These are phyloP conservation scores for Gobius niger DNA, from an alignment of 2,113 vertebrate genomes.

Conservation along the genomic window DNA sequence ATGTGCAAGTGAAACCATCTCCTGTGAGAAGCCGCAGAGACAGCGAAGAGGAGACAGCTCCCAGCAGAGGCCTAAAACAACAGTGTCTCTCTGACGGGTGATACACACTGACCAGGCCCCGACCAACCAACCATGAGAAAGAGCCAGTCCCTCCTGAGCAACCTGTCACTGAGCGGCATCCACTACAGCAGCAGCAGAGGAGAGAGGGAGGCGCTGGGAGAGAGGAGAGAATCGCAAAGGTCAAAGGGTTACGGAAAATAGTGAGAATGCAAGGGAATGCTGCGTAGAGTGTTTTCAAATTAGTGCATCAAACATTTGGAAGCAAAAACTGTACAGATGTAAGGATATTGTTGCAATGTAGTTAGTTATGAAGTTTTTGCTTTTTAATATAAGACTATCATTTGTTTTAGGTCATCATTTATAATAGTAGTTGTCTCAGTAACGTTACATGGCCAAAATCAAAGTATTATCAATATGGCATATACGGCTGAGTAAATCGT, in stretches of 20 bases:
- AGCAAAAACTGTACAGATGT: too few relatives aligned
- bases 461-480: too few relatives aligned
- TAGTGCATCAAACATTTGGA: too few relatives aligned
- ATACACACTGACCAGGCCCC: constrained; percentile 52
- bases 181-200: constrained; percentile 49
- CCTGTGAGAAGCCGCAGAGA: constrained; percentile 22
- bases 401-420: too few relatives aligned
- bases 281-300: too few relatives aligned
- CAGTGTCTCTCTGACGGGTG: constrained; percentile 73
- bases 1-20: too few relatives aligned
- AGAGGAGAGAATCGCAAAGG: constrained; percentile 10
- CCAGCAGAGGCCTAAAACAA: constrained; percentile 76
- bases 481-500: constrained; percentile 1
- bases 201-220: not conserved
- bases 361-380: too few relatives aligned
- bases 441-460: too few relatives aligned
- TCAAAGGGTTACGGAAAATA: not conserved
- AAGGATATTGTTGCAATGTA: too few relatives aligned
- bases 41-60: constrained; percentile 68
- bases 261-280: constrained; percentile 18
- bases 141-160: constrained; percentile 66
- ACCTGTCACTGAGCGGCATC: constrained; percentile 52
- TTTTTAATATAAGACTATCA: too few relatives aligned
- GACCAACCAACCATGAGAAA: constrained; percentile 64
- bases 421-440: too few relatives aligned